These are phyloP conservation scores for Ammodytes dubius DNA, from an alignment of 2,113 vertebrate genomes.

Conservation along the genomic window DNA sequence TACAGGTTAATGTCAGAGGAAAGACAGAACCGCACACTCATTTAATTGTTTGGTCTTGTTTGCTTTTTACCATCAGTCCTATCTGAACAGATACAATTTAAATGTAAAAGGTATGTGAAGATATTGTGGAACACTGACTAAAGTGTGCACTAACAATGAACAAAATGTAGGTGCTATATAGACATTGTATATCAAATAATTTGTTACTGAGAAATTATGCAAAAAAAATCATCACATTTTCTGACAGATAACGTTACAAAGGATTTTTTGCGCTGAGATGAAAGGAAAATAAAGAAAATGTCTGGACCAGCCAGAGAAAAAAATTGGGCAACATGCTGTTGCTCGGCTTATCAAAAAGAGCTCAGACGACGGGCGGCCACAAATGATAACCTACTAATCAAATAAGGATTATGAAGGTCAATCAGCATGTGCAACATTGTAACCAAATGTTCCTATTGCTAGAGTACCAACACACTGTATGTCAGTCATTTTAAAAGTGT, in stretches of 20 bases:
- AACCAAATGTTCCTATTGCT: slow-evolving; percentile 27
- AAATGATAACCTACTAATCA: slow-evolving; percentile 68
- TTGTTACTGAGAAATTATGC: neutral
- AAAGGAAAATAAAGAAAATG: slow-evolving; percentile 38
- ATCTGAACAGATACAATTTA: neutral
- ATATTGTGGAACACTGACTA: neutral
- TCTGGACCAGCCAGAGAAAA: slow-evolving; percentile 43
- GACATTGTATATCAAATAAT: neutral
- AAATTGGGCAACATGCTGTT: slow-evolving; percentile 59
- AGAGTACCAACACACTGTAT: neutral
- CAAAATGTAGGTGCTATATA: neutral
- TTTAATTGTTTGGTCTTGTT: neutral
- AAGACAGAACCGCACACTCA: neutral
- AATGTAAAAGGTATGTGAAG: neutral
- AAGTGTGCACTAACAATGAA: neutral
- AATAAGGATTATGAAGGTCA: slow-evolving; percentile 62
- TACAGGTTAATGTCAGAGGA: slow-evolving; percentile 13
- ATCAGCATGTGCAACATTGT: slow-evolving; percentile 15
- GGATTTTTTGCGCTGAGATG: neutral
- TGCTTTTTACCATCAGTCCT: neutral
- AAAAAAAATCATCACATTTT: neutral
- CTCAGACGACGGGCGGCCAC: slow-evolving; percentile 49
- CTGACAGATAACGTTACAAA: slow-evolving; percentile 14
- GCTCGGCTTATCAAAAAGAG: slow-evolving; percentile 64
- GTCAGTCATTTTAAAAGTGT: neutral